phyloP scores from a whole-genome alignment of 1,140 invertebrate genomes.

The Sycobia sp. region DNA sequence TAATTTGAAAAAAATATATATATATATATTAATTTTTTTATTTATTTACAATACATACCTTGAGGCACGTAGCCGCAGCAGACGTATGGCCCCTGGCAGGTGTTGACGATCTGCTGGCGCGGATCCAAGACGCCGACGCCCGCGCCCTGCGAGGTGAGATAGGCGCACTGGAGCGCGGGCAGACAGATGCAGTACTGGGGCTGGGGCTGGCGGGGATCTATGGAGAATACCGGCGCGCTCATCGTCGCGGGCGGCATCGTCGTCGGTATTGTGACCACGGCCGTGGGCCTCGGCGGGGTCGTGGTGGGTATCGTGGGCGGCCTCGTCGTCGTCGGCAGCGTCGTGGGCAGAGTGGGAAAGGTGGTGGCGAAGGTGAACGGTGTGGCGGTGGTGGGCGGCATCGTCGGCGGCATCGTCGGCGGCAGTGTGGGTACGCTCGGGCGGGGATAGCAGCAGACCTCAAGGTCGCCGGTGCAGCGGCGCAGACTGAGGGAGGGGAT shows the following conservation, averaged over 20 bases:
- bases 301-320: conserved; percentile 33
- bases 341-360: conserved; percentile 20
- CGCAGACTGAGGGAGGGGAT: conserved; percentile 39
- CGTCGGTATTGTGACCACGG: not conserved
- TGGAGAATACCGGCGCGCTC: conserved; percentile 21
- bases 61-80: conserved; percentile 27
- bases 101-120: conserved; percentile 36
- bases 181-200: conserved; percentile 52
- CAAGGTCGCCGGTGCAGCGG: conserved; percentile 46
- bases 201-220: conserved; percentile 2
- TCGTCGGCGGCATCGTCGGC: conserved; percentile 15
- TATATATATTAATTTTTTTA: no score
- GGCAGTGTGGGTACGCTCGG: not conserved
- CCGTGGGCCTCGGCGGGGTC: not conserved
- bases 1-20: no score
- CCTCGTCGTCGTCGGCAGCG: conserved; percentile 14
- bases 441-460: conserved; percentile 48
- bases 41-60: no score
- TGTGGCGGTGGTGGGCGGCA: no score
- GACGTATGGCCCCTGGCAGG: conserved; percentile 24
- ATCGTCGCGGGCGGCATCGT: conserved; percentile 25
- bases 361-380: no score
- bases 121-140: conserved; percentile 50
- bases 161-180: conserved; percentile 57
- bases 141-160: conserved; percentile 42